phyloP scores from a whole-genome alignment of 2,113 vertebrate species.

The Plotosus lineatus region DNA sequence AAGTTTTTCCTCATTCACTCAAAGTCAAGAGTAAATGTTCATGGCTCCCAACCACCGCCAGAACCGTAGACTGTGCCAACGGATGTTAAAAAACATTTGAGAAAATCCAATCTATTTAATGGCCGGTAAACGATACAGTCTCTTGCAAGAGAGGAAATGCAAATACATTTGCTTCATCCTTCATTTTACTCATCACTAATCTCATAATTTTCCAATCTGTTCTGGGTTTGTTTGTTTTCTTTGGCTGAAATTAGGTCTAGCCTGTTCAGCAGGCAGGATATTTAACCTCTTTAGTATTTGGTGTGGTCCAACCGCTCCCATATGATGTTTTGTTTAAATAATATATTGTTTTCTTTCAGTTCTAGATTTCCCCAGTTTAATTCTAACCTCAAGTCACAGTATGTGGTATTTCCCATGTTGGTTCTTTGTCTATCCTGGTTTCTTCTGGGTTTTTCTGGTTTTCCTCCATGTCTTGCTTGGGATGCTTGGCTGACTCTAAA shows the following conservation, averaged over 20 bases:
- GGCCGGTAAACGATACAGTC: background rate
- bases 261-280: background rate
- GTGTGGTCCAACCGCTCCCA: background rate
- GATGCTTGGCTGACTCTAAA: too few relatives aligned
- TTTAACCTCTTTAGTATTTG: background rate
- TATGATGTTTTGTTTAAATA: background rate
- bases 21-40: background rate
- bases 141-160: conserved; percentile 4
- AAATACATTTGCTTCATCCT: background rate
- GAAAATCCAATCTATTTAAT: conserved; percentile 17
- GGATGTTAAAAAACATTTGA: conserved; percentile 15
- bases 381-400: background rate
- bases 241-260: background rate
- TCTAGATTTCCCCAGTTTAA: background rate
- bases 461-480: background rate
- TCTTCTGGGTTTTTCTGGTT: background rate
- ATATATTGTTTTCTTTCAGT: background rate
- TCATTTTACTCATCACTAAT: too few relatives aligned
- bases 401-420: background rate
- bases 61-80: background rate
- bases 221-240: background rate
- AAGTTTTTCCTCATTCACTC: background rate
- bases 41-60: background rate
- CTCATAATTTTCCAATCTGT: background rate
- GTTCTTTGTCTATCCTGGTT: background rate